Percentiles rank a stretch among this genome's conserved stretches.
phyloP scores from a whole-genome alignment of 2,113 vertebrate species.

The Podiceps cristatus region DNA sequence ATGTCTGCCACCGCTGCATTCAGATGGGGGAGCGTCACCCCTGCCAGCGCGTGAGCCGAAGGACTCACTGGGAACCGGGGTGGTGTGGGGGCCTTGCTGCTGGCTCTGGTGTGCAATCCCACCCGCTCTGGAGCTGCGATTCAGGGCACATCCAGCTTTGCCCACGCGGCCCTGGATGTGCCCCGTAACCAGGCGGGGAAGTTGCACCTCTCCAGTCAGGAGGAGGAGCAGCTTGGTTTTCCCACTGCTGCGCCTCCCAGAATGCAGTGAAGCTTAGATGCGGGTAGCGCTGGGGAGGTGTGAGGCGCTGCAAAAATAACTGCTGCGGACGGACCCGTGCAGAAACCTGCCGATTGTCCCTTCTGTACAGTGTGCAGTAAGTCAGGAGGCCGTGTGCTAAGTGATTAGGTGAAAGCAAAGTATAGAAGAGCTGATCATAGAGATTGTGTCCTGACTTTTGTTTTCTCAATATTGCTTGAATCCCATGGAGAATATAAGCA shows the following conservation, averaged over 20 bases:
- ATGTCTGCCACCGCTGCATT: accelerated
- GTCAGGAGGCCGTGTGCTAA: not conserved
- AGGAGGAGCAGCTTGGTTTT: not conserved
- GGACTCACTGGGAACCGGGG: not conserved
- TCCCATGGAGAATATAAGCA: not conserved
- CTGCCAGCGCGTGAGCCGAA: not conserved
- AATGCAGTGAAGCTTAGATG: not conserved
- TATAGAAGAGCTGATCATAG: not conserved
- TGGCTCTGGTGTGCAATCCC: not conserved
- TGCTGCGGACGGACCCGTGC: accelerated
- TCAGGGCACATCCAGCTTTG: not conserved
- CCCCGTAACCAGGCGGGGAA: not conserved
- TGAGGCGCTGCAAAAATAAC: not conserved
- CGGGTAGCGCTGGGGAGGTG: not conserved
- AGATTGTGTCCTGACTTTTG: not conserved
- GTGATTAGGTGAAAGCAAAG: not conserved
- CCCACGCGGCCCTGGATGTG: accelerated
- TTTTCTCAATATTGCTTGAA: not conserved
- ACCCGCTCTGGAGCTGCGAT: not conserved
- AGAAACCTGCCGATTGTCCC: not conserved
- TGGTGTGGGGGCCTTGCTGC: no score
- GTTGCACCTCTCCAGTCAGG: not conserved
- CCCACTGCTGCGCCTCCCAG: not conserved
- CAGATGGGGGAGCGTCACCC: no score
- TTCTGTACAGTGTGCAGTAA: not conserved